phyloP scores from a whole-genome alignment of 2,888 invertebrate genomes.

The Andrena camellia region DNA sequence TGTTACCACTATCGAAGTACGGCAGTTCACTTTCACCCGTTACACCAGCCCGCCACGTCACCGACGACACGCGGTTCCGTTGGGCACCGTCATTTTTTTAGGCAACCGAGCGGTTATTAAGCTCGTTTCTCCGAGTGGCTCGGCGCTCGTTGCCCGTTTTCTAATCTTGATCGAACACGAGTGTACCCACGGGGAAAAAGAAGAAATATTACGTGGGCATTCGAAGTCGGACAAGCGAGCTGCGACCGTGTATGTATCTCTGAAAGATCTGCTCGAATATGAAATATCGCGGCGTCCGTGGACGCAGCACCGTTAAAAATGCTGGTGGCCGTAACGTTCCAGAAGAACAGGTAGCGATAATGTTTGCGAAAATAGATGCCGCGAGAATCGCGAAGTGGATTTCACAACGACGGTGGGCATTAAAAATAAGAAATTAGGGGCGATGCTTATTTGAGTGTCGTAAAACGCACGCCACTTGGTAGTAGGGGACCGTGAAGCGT shows the following conservation, averaged over 20 bases:
- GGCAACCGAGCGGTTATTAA: conserved; percentile 26
- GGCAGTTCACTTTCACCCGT: conserved; percentile 33
- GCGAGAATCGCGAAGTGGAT: conserved; percentile 1
- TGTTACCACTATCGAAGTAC: conserved; percentile 1
- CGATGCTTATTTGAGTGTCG: conserved; percentile 28
- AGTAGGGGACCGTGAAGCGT: conserved; percentile 34
- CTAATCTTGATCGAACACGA: conserved; percentile 71
- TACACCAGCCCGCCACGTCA: conserved; percentile 4
- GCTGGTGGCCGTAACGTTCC: conserved; percentile 20
- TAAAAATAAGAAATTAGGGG: conserved; percentile 17
- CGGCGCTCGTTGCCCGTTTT: conserved; percentile 46
- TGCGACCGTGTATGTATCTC: conserved; percentile 28
- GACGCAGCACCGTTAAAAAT: conserved; percentile 28
- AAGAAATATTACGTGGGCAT: conserved; percentile 59
- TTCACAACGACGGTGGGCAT: not conserved
- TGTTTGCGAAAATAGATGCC: conserved; percentile 6
- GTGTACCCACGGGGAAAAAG: conserved; percentile 40
- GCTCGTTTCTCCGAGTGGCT: conserved; percentile 47
- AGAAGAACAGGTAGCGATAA: conserved; percentile 39
- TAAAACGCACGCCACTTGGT: conserved; percentile 36
- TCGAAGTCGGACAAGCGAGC: conserved; percentile 51
- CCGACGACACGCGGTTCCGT: conserved; percentile 37
- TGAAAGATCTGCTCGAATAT: conserved; percentile 50
- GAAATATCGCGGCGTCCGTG: conserved; percentile 44
- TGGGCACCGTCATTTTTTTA: conserved; percentile 56